Conservation (phyloP, 2,888 invertebrate genomes). For the Latheticus oryzae region DNA sequence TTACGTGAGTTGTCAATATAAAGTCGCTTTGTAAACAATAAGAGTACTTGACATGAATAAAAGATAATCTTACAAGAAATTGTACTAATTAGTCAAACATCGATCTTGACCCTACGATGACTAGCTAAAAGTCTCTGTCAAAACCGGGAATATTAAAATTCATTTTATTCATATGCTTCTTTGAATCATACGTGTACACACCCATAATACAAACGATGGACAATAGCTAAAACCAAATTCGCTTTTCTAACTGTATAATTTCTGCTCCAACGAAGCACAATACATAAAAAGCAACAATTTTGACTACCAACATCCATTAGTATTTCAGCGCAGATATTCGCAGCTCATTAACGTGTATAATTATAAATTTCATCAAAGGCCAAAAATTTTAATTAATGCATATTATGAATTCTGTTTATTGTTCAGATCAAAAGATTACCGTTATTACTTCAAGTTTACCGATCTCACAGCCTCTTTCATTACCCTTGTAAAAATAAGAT, state of each 20-base stretch:
- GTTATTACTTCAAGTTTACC: slow-evolving; percentile 5
- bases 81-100: slow-evolving; percentile 22
- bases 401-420: slow-evolving; percentile 7
- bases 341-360: slow-evolving; percentile 5
- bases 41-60: slow-evolving; percentile 23
- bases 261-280: slow-evolving; percentile 10
- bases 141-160: slow-evolving; percentile 11
- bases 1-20: slow-evolving; percentile 34
- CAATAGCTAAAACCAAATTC: slow-evolving; percentile 14
- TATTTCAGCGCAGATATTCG: slow-evolving; percentile 4
- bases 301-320: slow-evolving; percentile 9
- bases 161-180: slow-evolving; percentile 3
- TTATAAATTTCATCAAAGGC: slow-evolving; percentile 8
- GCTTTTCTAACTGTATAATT: slow-evolving; percentile 16
- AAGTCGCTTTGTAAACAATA: slow-evolving; percentile 34
- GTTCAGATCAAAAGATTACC: slow-evolving; percentile 10
- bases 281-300: slow-evolving; percentile 4
- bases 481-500: slow-evolving; percentile 17
- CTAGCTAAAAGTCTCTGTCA: slow-evolving; percentile 1
- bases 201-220: not conserved
- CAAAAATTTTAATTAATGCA: not conserved
- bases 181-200: slow-evolving; percentile 2
- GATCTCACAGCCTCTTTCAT: slow-evolving; percentile 10
- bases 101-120: slow-evolving; percentile 5
- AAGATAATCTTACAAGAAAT: slow-evolving; percentile 15